phyloP scores from a whole-genome alignment of 2,888 invertebrate genomes.

The Eulithis prunata region DNA sequence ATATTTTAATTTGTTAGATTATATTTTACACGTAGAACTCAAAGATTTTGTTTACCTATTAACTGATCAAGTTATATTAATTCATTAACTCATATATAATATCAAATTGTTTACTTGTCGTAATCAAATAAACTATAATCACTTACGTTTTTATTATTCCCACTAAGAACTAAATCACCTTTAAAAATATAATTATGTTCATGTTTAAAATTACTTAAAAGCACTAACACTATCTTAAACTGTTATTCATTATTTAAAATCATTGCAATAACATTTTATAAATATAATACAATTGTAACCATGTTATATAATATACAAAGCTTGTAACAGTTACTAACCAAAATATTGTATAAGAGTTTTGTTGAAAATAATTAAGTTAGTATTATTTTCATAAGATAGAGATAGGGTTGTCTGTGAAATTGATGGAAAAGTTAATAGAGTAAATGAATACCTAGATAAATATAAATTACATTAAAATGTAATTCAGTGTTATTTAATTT shows the following conservation, averaged over 20 bases:
- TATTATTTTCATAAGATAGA: background rate
- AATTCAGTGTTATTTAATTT: constrained; percentile 15
- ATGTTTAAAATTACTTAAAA: background rate
- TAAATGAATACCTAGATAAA: background rate
- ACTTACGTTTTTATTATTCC: background rate
- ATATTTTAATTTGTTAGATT: too few relatives aligned
- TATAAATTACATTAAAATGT: background rate
- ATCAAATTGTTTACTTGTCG: background rate
- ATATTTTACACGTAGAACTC: too few relatives aligned
- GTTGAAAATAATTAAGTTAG: background rate
- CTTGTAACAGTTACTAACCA: too few relatives aligned
- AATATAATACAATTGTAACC: too few relatives aligned
- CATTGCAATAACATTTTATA: background rate
- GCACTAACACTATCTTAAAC: background rate
- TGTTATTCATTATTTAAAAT: background rate
- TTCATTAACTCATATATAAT: background rate
- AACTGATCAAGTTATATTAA: background rate
- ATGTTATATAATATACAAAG: background rate
- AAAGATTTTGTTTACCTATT: background rate
- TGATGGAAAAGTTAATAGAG: background rate
- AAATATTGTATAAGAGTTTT: background rate
- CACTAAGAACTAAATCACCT: constrained; percentile 1
- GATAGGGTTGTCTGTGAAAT: constrained; percentile 28
- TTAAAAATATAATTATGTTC: background rate
- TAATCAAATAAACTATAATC: background rate